A percentile compares a stretch with the other conserved stretches of the same genome.
Evolutionary conservation across 2,888 invertebrate species (phyloP).

Genomic region (Cryptocephalus moraei): DNA sequence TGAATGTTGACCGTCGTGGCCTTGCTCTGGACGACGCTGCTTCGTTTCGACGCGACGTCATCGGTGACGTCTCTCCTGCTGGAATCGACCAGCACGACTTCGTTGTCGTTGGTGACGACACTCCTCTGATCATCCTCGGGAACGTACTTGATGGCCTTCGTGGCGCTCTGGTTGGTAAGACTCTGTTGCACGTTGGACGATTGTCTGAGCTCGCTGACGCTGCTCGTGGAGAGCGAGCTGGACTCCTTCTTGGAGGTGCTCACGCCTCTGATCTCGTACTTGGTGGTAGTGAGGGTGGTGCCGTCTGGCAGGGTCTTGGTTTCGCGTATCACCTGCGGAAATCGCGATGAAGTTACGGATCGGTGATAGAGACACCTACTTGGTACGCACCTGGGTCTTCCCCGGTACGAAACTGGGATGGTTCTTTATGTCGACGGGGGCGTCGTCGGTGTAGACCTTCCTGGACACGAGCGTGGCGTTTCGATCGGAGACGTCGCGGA

Average conservation of each 20-base stretch:
- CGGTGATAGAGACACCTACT: no score
- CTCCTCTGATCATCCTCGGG: not conserved
- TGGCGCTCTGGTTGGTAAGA: no score
- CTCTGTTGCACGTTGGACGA: not conserved
- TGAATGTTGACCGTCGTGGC: no score
- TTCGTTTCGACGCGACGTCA: no score
- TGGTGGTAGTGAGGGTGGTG: conserved; percentile 56
- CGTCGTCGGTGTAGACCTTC: conserved; percentile 23
- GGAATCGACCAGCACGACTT: no score
- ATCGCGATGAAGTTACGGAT: not conserved
- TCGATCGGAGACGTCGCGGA: conserved; percentile 23
- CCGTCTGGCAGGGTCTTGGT: conserved; percentile 58
- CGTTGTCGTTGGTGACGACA: no score
- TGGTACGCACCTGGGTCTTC: conserved; percentile 46
- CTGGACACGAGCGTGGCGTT: conserved; percentile 31
- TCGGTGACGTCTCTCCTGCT: no score
- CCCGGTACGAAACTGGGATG: conserved; percentile 41
- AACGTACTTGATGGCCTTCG: not conserved
- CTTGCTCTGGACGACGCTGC: no score
- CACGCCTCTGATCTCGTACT: conserved; percentile 48
- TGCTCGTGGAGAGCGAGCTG: conserved; percentile 9
- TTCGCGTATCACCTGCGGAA: conserved; percentile 41
- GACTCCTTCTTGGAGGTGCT: conserved; percentile 14
- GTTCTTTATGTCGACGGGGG: conserved; percentile 28
- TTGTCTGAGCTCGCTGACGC: conserved; percentile 9